Percentiles rank a stretch among this genome's conserved stretches.
Evolutionary conservation across 92 coral and sea anemone species (phyloP).

Genomic region (Desmophyllum pertusum): DNA sequence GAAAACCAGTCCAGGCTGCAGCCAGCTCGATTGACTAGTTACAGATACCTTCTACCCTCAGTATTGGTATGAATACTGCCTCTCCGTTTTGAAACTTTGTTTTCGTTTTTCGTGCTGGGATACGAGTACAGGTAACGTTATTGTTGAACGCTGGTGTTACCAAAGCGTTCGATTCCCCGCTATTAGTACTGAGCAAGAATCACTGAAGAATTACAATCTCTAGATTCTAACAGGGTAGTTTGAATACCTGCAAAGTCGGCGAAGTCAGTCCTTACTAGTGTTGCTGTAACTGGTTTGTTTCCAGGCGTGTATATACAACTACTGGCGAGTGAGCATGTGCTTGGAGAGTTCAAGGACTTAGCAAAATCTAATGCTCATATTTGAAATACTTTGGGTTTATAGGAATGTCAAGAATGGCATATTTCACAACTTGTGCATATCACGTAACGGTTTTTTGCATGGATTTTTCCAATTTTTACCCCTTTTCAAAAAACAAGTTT

Average conservation of each 20-base stretch:
- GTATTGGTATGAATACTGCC: background rate
- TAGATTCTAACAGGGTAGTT: background rate
- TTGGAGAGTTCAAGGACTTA: background rate
- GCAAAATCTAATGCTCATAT: background rate
- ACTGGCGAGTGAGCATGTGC: background rate
- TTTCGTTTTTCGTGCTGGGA: background rate
- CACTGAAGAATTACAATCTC: too few species aligned
- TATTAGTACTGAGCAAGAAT: background rate
- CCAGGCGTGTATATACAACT: background rate
- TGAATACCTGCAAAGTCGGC: background rate
- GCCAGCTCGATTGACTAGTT: background rate
- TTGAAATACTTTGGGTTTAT: background rate
- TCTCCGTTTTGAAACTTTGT: background rate
- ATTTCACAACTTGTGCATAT: background rate
- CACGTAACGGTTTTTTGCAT: background rate
- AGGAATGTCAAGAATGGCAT: conserved; percentile 20
- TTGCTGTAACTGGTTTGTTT: background rate
- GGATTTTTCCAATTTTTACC: background rate
- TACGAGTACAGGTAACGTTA: background rate
- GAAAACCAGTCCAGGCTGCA: background rate
- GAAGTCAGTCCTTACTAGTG: background rate
- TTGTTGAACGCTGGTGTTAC: background rate
- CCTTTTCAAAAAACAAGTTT: background rate
- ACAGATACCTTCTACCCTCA: background rate
- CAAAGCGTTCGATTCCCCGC: background rate